A percentile compares a stretch with the other conserved stretches of the same genome.
These are phyloP conservation scores for human DNA, from an alignment of 2,113 vertebrate species.

Conservation along the genomic window DNA sequence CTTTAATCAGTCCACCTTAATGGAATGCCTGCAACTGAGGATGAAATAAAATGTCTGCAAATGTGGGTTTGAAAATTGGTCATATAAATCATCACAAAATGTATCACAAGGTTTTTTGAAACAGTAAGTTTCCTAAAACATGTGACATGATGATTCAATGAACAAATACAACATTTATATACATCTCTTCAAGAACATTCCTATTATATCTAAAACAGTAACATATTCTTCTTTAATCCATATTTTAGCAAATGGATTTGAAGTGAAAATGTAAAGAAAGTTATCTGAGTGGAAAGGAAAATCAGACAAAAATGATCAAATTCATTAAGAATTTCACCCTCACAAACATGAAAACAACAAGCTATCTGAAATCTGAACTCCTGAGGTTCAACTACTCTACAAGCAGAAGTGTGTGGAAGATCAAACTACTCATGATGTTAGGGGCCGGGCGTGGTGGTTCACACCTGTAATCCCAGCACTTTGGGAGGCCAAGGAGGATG, in stretches of 20 bases:
- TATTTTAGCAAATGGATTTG: background rate
- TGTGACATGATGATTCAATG: background rate
- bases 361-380: background rate
- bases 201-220: background rate
- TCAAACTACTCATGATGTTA: background rate
- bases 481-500: too few relatives aligned
- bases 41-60: background rate
- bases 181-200: background rate
- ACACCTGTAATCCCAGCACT: too few relatives aligned
- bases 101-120: background rate
- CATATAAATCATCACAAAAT: background rate
- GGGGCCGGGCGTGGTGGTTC: too few relatives aligned
- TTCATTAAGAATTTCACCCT: background rate
- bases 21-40: background rate
- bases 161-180: background rate
- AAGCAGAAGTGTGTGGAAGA: background rate
- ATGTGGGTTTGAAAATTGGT: background rate
- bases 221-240: background rate
- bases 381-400: background rate
- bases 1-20: background rate
- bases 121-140: background rate
- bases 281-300: background rate
- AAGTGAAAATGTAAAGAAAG: background rate
- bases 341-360: background rate
- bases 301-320: background rate